Conservation (phyloP, 2,888 invertebrate species). For the Laspeyria flexula region DNA sequence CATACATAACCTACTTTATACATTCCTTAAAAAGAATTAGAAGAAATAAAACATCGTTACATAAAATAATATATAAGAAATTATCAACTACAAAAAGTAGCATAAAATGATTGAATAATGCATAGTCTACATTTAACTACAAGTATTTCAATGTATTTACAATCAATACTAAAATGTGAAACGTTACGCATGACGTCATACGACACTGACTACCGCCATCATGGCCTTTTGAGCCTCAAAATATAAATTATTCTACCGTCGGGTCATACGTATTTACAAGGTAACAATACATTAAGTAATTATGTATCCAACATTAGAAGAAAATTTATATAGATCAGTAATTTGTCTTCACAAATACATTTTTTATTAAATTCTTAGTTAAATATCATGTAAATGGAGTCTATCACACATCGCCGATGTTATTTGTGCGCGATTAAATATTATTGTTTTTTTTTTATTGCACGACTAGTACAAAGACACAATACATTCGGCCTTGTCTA, state of each 20-base stretch:
- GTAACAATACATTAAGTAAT: constrained; percentile 71
- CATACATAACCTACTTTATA: constrained; percentile 83
- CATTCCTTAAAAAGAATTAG: constrained; percentile 65
- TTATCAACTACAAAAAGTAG: constrained; percentile 54
- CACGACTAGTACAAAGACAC: constrained; percentile 42
- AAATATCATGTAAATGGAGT: constrained; percentile 69
- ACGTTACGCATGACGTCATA: constrained; percentile 77
- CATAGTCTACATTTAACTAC: constrained; percentile 68
- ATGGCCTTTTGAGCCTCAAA: constrained; percentile 71
- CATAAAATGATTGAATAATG: constrained; percentile 61
- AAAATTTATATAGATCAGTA: constrained; percentile 70
- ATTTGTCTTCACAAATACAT: constrained; percentile 59
- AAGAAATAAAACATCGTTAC: constrained; percentile 41
- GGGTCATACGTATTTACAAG: constrained; percentile 84
- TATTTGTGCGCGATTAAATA: constrained; percentile 72
- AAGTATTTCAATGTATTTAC: constrained; percentile 76
- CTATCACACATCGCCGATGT: constrained; percentile 69
- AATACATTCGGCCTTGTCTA: constrained; percentile 30
- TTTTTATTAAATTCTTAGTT: constrained; percentile 57
- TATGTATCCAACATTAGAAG: constrained; percentile 75
- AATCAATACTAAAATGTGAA: constrained; percentile 74
- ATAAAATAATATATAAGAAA: constrained; percentile 52
- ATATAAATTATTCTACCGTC: constrained; percentile 72
- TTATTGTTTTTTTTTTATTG: constrained; percentile 43
- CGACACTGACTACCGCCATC: constrained; percentile 61